These are phyloP conservation scores for Orchestes rusci DNA, from an alignment of 2,888 invertebrate genomes.

Conservation along the genomic window DNA sequence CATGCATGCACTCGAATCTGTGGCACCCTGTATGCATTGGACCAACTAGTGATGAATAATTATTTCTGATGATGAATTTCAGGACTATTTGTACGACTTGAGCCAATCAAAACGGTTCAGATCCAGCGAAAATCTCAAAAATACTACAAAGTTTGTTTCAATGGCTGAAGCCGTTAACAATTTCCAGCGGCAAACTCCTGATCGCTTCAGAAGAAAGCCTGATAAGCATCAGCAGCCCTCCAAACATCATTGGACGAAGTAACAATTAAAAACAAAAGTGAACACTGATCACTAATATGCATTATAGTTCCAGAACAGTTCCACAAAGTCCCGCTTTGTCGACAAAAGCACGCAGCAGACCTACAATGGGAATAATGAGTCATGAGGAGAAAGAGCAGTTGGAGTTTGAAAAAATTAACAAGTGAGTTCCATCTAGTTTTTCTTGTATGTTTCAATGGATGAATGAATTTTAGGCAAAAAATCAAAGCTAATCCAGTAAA, in stretches of 20 bases:
- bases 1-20: too few relatives aligned
- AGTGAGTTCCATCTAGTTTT: slow-evolving; percentile 11
- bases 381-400: slow-evolving; percentile 55
- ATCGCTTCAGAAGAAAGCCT: slow-evolving; percentile 44
- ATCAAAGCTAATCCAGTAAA: slow-evolving; percentile 62
- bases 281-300: too few relatives aligned
- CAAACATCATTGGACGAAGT: too few relatives aligned
- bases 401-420: slow-evolving; percentile 56
- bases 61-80: too few relatives aligned
- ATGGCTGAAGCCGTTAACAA: slow-evolving; percentile 49
- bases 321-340: slow-evolving; percentile 50
- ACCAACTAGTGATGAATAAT: too few relatives aligned
- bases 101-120: slow-evolving; percentile 29
- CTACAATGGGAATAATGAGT: slow-evolving; percentile 47
- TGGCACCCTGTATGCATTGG: too few relatives aligned
- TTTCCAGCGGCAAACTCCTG: slow-evolving; percentile 50
- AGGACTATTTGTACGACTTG: too few relatives aligned
- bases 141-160: slow-evolving; percentile 40
- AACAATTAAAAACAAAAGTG: too few relatives aligned
- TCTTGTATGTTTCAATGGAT: background rate
- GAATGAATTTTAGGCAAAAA: slow-evolving; percentile 44
- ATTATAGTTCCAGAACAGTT: slow-evolving; percentile 36
- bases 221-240: too few relatives aligned
- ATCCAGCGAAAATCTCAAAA: slow-evolving; percentile 27
- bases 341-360: slow-evolving; percentile 51